phyloP scores from a whole-genome alignment of 2,113 vertebrate genomes.

The Prietella phreatophila region DNA sequence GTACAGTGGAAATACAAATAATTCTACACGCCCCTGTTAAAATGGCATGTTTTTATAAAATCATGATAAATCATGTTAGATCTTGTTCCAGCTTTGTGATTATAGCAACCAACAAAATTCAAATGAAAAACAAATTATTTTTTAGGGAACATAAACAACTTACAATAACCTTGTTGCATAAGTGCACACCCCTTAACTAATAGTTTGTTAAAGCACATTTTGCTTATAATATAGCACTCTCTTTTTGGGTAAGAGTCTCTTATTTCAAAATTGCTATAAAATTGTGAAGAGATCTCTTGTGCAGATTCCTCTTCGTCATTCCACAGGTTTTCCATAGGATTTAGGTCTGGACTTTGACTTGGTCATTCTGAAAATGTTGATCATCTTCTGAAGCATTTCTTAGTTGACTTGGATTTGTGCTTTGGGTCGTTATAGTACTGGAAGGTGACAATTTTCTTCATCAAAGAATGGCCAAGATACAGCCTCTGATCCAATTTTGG shows the following conservation, averaged over 20 bases:
- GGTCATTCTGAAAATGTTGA: background rate
- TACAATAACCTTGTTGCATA: background rate
- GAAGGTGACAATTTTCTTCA: background rate
- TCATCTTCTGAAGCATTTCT: background rate
- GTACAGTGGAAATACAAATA: background rate
- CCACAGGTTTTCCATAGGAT: background rate
- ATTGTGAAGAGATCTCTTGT: background rate
- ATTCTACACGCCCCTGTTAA: background rate
- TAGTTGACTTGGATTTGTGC: background rate
- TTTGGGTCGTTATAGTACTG: background rate
- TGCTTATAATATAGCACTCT: background rate
- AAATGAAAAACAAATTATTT: background rate
- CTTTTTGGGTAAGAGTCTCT: background rate
- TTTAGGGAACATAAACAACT: background rate
- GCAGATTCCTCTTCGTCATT: background rate
- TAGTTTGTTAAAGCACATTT: background rate
- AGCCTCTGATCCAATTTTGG: too few species aligned
- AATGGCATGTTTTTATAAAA: background rate
- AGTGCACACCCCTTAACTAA: background rate
- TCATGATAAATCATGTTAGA: background rate
- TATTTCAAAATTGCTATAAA: background rate
- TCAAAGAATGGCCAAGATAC: too few species aligned
- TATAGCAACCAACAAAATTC: background rate
- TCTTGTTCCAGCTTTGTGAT: background rate
- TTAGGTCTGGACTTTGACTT: background rate